Base-by-base conservation (phyloP, 2,113 vertebrate species). In the Myotis lucifugus region DNA sequence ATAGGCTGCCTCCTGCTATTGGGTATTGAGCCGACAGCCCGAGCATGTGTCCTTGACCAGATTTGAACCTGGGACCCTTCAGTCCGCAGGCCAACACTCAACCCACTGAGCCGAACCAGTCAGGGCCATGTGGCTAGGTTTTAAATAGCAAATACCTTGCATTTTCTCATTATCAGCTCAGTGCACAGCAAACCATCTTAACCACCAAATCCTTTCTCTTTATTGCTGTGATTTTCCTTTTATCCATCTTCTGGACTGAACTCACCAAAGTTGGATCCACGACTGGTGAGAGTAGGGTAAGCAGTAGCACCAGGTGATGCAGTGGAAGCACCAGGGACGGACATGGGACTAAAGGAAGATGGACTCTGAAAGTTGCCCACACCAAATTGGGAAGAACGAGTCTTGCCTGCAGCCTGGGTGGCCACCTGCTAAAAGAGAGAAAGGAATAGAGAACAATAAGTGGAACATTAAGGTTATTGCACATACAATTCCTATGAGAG, bases 301-400 rank as follows among this genome's bases (percentile, higher is more conserved):
- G 98, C 85, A 0, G 97, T 70, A 0, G 97, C 74, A 0, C 94
- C 88, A 1, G 98, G 97, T 0, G 98, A 95, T 0, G 97, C 97
- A 0, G 98, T 96, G 0, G 98, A 96, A 52, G 97, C 95, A 0
- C 96, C 97, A 0, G 98, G 93, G 0, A 98, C 97, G 0, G 98
- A 2, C 98, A 98, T 96, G 67, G 98, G 85, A 84, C 98, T 96
- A 96, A 98, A 99, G 94, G 98, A 98, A 18, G 98, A 95, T 1
- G 97, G 85, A 52, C 96, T 96, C 79, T 98, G 98, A 97, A 99
- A 99, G 18, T 70, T 97, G 8, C 98, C 98, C 95, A 98, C 97
- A 81, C 97, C 61, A 15, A 99, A 99, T 0, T 98, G 98, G 2
- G 98, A 93, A 0, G 98, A 88, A 0, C 98, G 98, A 0, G 98